Conservation (phyloP, 1,140 invertebrate genomes). For the Achatina immaculata region DNA sequence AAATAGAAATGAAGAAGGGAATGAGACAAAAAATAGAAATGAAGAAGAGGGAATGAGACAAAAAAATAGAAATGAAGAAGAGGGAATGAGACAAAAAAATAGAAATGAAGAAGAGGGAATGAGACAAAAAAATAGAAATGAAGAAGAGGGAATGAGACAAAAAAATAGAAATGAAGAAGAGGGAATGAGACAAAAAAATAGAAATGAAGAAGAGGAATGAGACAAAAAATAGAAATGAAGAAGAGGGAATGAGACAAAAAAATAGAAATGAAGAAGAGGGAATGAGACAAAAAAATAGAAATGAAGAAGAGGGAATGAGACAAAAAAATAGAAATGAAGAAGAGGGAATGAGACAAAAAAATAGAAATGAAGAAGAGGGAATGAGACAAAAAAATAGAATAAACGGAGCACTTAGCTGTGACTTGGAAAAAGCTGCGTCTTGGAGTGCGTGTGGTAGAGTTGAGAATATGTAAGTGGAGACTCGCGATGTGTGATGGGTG, state of each 20-base stretch:
- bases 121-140: conserved; percentile 6
- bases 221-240: conserved; percentile 5
- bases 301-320: not conserved
- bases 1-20: not conserved
- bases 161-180: not conserved
- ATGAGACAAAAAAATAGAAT: too few species aligned
- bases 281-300: not conserved
- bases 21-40: conserved; percentile 13
- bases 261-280: conserved; percentile 6
- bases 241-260: conserved; percentile 22
- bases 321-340: not conserved
- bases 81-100: not conserved
- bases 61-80: conserved; percentile 19
- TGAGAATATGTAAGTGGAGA: too few species aligned
- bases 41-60: conserved; percentile 12
- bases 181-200: conserved; percentile 3
- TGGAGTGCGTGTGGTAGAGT: too few species aligned
- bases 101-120: not conserved
- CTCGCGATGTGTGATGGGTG: too few species aligned
- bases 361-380: too few species aligned
- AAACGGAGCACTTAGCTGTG: too few species aligned
- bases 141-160: not conserved
- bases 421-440: too few species aligned
- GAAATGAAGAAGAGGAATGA: not conserved
- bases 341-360: too few species aligned